phyloP scores from a whole-genome alignment of 2,113 vertebrate genomes.

The Bubo blakistoni region DNA sequence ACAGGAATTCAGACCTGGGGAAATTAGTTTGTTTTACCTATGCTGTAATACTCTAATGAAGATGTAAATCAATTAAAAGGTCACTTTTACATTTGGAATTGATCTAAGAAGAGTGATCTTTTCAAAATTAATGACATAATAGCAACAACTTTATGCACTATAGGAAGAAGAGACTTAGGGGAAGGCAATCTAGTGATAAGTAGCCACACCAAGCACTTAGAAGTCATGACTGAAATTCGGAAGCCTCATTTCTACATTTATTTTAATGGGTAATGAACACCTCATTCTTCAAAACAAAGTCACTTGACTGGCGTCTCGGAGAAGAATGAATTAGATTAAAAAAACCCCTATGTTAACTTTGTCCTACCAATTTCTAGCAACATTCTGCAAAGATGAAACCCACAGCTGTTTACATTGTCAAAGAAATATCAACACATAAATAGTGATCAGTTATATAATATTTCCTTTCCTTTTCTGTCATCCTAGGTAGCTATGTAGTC shows the following conservation, averaged over 20 bases:
- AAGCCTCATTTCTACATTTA: neutral
- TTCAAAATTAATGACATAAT: neutral
- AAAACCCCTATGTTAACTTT: accelerated
- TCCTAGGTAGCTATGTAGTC: neutral
- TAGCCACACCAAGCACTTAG: neutral
- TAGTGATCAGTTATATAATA: neutral
- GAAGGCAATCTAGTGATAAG: neutral
- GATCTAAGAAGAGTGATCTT: neutral
- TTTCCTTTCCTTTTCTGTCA: neutral
- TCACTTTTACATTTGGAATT: neutral
- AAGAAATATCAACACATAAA: neutral
- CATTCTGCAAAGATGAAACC: neutral
- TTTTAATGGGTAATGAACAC: neutral
- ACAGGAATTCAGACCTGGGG: neutral
- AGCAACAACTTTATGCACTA: neutral
- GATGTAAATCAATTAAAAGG: neutral
- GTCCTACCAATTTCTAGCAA: neutral
- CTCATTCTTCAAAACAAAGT: neutral
- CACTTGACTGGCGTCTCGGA: neutral
- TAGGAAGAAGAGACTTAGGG: neutral
- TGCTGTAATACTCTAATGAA: neutral
- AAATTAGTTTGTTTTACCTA: neutral
- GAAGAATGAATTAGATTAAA: neutral
- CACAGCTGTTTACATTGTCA: neutral
- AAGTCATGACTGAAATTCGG: neutral